Percentiles rank a stretch among this genome's conserved stretches.
Evolutionary conservation across 2,113 vertebrate species (phyloP).

Genomic region (Falco punctatus): DNA sequence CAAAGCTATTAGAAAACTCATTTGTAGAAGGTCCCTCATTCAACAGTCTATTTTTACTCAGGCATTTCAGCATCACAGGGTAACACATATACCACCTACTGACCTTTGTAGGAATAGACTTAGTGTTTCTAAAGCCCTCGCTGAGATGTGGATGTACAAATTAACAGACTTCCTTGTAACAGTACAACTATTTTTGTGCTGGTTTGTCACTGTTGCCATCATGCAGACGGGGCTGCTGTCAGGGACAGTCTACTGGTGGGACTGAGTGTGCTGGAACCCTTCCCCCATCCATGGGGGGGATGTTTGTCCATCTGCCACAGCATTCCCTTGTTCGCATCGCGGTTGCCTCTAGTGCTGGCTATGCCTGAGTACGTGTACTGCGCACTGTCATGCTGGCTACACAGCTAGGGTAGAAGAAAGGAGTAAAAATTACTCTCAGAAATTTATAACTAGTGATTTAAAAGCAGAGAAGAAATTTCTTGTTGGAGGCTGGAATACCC

Average conservation of each 20-base stretch:
- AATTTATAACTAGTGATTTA: not conserved
- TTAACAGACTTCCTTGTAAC: not conserved
- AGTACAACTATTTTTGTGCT: not conserved
- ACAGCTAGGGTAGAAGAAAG: not conserved
- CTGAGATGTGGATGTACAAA: not conserved
- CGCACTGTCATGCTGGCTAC: not conserved
- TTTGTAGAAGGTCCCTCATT: slow-evolving; percentile 11
- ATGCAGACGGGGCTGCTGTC: not conserved
- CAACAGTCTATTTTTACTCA: slow-evolving; percentile 28
- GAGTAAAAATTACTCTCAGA: not conserved
- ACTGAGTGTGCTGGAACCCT: not conserved
- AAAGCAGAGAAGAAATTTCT: not conserved
- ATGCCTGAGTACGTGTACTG: not conserved
- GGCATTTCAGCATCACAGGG: not conserved
- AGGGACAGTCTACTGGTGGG: not conserved
- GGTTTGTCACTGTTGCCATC: not conserved
- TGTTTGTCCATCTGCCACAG: not conserved
- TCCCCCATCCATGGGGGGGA: not conserved
- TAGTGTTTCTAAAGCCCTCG: not conserved
- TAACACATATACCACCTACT: not conserved
- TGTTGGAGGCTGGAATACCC: not conserved
- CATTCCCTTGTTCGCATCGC: not conserved
- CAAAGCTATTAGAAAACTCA: slow-evolving; percentile 39
- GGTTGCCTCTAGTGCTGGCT: not conserved
- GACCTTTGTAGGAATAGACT: not conserved